These are phyloP conservation scores for Mylabris sibirica DNA, from an alignment of 2,888 invertebrate species.

Conservation along the genomic window DNA sequence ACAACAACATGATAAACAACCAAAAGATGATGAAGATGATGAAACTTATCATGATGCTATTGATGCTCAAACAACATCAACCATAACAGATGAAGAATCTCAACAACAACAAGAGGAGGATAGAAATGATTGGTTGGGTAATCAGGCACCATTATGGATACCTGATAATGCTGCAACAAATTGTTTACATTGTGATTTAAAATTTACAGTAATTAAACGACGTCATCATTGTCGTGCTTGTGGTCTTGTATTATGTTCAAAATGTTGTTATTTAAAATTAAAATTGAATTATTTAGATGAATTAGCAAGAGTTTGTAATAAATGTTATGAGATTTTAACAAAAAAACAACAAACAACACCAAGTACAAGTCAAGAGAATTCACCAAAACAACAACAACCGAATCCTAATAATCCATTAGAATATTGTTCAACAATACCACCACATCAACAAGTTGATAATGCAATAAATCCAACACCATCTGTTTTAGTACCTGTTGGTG, in stretches of 20 bases:
- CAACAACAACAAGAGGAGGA: slow-evolving; percentile 11
- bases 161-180: slow-evolving; percentile 82
- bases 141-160: slow-evolving; percentile 84
- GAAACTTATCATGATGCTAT: slow-evolving; percentile 37
- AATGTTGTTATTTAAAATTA: slow-evolving; percentile 78
- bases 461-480: slow-evolving; percentile 66
- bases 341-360: slow-evolving; percentile 14
- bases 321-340: slow-evolving; percentile 70
- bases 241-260: slow-evolving; percentile 81
- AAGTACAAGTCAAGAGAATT: slow-evolving; percentile 34
- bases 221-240: slow-evolving; percentile 90
- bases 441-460: slow-evolving; percentile 72
- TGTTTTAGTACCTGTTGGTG: slow-evolving; percentile 87
- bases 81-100: slow-evolving; percentile 14
- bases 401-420: slow-evolving; percentile 89
- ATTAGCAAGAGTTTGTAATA: slow-evolving; percentile 81
- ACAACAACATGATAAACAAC: slow-evolving; percentile 18
- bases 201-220: slow-evolving; percentile 82
- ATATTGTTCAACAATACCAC: slow-evolving; percentile 85
- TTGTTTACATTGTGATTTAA: slow-evolving; percentile 83
- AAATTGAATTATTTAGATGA: slow-evolving; percentile 76
- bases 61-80: slow-evolving; percentile 11
- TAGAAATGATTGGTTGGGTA: slow-evolving; percentile 65
- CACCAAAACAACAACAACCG: slow-evolving; percentile 64
- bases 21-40: slow-evolving; percentile 9